Base-by-base conservation (phyloP, 1,140 invertebrate genomes). In the Lucilia sericata region DNA sequence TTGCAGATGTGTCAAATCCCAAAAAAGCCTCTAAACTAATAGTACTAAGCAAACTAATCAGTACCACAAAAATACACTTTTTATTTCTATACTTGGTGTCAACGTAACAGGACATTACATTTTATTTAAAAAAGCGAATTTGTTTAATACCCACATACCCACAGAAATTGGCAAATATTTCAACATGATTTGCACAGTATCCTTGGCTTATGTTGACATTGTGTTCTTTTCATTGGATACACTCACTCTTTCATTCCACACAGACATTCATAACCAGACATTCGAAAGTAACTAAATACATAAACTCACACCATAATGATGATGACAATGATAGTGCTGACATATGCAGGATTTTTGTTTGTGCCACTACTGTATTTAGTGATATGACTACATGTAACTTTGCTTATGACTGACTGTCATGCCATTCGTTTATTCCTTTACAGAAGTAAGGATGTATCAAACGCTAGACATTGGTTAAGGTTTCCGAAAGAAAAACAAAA, bases 11-110 rank as follows among this genome's bases (percentile, higher is more conserved):
- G 36, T 36, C 36, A 60, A 60, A 3, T 60, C 13, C 12, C 51
- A 60, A 60, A 60, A 60, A 14, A 60, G 13, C 4, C 3, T 60
- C 13, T n/a, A 60, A 42, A 36, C 34, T 36, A 76, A 76, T 76
- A 78, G n/a, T 19, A 8, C 70, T 82, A 75, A 82, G 36, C 84
- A 84, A 84, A 84, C 84, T 84, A 74, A 82, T 84, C 84, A 84
- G 17, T 70, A 78, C 84, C 84, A 83, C 81, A 84, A 83, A 84
- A 65, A 84, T 84, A 83, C 82, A 30, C 84, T 82, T 82, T 75
- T 36, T 36, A 42, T 42, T 42, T 17, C 34, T 42, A 34, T 36
- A 60, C 17, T n/a, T n/a, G n/a, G n/a, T 14, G 51, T 9, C 17
- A 10, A 14, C 13, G 12, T 60, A 13, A 60, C 10, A 17, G 51